Evolutionary conservation across 2,888 invertebrate species (phyloP).

Genomic region (Spodoptera exigua): DNA sequence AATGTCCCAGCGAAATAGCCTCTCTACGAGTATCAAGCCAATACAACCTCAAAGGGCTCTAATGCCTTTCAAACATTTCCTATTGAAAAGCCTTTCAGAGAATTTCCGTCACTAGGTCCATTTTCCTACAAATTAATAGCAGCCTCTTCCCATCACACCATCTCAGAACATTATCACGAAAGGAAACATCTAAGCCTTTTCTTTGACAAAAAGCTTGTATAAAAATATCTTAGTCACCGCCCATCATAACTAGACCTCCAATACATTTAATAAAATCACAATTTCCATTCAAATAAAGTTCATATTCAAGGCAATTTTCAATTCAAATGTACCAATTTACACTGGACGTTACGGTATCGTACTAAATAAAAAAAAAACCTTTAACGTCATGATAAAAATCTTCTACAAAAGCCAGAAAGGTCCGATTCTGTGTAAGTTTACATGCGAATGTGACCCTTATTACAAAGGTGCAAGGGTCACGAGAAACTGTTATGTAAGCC

Average conservation of each 20-base stretch:
- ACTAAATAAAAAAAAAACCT: conserved; percentile 77
- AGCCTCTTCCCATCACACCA: conserved; percentile 50
- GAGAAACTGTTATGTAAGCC: conserved; percentile 57
- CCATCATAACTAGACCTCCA: conserved; percentile 44
- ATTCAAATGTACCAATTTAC: conserved; percentile 27
- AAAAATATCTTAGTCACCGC: conserved; percentile 58
- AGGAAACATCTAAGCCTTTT: conserved; percentile 66
- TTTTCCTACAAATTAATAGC: conserved; percentile 57
- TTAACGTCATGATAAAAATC: conserved; percentile 76
- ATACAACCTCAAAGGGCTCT: conserved; percentile 6
- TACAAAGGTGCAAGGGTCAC: conserved; percentile 51
- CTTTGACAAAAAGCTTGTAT: conserved; percentile 67
- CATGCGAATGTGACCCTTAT: conserved; percentile 64
- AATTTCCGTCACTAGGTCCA: conserved; percentile 43
- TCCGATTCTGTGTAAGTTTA: conserved; percentile 59
- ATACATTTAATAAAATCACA: conserved; percentile 21
- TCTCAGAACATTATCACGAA: conserved; percentile 61
- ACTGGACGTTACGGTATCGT: conserved; percentile 59
- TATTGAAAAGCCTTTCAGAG: conserved; percentile 17
- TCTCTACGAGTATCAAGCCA: conserved; percentile 1
- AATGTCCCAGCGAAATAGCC: neutral
- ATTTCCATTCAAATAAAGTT: conserved; percentile 3
- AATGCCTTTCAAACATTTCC: neutral
- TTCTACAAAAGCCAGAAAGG: conserved; percentile 72
- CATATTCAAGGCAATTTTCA: conserved; percentile 16